These are phyloP conservation scores for Caenorhabditis macrosperma DNA, from an alignment of 2,888 invertebrate species.

Conservation along the genomic window DNA sequence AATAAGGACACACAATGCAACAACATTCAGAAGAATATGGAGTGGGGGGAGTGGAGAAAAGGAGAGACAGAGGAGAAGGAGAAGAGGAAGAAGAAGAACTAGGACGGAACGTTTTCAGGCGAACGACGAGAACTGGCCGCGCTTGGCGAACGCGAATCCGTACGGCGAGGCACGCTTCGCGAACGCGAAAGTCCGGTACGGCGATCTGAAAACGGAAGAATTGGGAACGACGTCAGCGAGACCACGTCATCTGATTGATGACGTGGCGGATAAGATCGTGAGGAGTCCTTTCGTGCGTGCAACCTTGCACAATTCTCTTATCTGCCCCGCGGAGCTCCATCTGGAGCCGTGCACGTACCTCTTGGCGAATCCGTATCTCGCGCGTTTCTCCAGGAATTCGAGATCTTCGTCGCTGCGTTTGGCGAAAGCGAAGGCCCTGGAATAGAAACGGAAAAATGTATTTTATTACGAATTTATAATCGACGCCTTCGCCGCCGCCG, in stretches of 20 bases:
- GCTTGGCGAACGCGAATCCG: slow-evolving; percentile 69
- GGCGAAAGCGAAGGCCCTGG: slow-evolving; percentile 66
- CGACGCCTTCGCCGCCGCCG: background rate
- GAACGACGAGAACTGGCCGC: slow-evolving; percentile 62
- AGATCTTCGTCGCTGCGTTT: slow-evolving; percentile 62
- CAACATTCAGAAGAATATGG: slow-evolving; percentile 40
- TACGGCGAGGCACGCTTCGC: slow-evolving; percentile 68
- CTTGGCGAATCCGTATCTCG: slow-evolving; percentile 66
- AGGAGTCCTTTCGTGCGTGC: background rate
- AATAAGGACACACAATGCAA: slow-evolving; percentile 55
- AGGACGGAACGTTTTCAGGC: slow-evolving; percentile 40
- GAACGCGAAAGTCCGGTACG: slow-evolving; percentile 66
- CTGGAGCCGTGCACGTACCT: slow-evolving; percentile 34
- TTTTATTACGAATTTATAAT: slow-evolving; percentile 32
- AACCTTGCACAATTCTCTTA: background rate
- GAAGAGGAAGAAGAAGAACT: slow-evolving; percentile 12
- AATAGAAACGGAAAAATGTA: slow-evolving; percentile 15
- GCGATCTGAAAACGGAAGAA: slow-evolving; percentile 45
- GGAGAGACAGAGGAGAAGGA: slow-evolving; percentile 3
- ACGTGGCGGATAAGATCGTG: background rate
- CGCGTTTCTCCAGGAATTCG: slow-evolving; percentile 63
- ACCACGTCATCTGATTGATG: background rate
- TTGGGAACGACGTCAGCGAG: background rate
- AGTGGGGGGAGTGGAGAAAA: slow-evolving; percentile 3
- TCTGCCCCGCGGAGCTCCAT: background rate